phyloP scores from a whole-genome alignment of 1,140 invertebrate species.

The Anadara kagoshimensis region DNA sequence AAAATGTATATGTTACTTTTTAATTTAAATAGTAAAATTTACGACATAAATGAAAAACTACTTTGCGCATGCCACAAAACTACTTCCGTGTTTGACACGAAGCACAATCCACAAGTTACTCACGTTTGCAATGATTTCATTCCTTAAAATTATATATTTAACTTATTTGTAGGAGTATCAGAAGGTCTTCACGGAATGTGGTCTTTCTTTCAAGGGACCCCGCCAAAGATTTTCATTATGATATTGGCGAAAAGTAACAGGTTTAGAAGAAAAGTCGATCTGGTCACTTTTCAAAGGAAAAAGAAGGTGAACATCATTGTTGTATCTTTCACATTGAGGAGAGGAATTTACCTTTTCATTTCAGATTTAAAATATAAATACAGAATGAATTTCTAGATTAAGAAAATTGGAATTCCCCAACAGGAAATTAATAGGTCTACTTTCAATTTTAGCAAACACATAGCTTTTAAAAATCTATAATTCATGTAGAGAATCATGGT shows the following conservation, averaged over 20 bases:
- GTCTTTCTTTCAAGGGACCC: slow-evolving; percentile 96
- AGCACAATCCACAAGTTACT: not conserved
- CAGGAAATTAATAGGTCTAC: too few relatives aligned
- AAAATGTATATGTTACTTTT: not conserved
- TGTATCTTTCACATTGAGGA: too few relatives aligned
- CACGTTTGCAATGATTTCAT: too few relatives aligned
- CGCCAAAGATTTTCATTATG: slow-evolving; percentile 94
- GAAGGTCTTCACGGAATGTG: slow-evolving; percentile 81
- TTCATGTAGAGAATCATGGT: too few relatives aligned
- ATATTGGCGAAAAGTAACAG: slow-evolving; percentile 87
- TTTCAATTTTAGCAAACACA: too few relatives aligned
- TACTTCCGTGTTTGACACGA: slow-evolving; percentile 14
- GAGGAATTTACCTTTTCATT: too few relatives aligned
- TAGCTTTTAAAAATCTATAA: too few relatives aligned
- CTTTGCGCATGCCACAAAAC: slow-evolving; percentile 6
- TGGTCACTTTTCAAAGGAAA: slow-evolving; percentile 94
- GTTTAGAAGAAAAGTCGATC: slow-evolving; percentile 85
- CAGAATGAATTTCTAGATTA: too few relatives aligned
- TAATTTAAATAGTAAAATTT: not conserved
- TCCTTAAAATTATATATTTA: too few relatives aligned
- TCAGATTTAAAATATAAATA: too few relatives aligned
- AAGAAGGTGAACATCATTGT: slow-evolving; percentile 83
- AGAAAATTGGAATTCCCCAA: too few relatives aligned
- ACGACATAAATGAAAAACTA: slow-evolving; percentile 7
- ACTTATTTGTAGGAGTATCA: too few relatives aligned